Percentiles rank a stretch among this genome's conserved stretches.
Conservation (phyloP, 2,888 invertebrate genomes). For the Conistra vaccinii region DNA sequence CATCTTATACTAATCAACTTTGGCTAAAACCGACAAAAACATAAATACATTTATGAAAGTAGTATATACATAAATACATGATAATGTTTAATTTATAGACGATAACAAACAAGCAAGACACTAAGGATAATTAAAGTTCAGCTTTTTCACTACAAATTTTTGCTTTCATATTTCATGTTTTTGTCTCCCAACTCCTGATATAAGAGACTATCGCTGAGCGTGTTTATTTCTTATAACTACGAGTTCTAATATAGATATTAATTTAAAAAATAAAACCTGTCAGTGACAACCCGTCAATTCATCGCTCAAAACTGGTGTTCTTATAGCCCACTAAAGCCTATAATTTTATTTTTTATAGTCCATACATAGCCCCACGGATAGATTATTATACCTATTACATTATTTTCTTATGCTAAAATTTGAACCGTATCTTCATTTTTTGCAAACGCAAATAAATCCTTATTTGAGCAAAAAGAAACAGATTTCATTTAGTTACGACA, state of each 20-base stretch:
- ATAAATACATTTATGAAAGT: background rate
- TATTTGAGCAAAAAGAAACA: constrained; percentile 10
- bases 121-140: background rate
- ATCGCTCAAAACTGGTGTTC: constrained; percentile 35
- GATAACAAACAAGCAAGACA: constrained; percentile 5
- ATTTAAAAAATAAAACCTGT: constrained; percentile 18
- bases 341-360: constrained; percentile 53
- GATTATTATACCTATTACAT: constrained; percentile 46
- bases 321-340: constrained; percentile 16
- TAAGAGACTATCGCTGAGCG: constrained; percentile 15
- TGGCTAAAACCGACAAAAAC: background rate
- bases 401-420: constrained; percentile 48
- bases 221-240: background rate
- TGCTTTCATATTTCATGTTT: constrained; percentile 42
- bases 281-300: constrained; percentile 23
- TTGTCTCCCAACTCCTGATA: constrained; percentile 1
- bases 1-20: background rate
- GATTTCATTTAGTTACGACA: constrained; percentile 21
- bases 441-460: constrained; percentile 2
- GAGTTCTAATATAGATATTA: constrained; percentile 26
- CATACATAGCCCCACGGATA: constrained; percentile 17
- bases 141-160: constrained; percentile 28
- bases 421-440: constrained; percentile 33
- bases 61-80: background rate
- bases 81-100: background rate